Evolutionary conservation across 2,113 vertebrate genomes (phyloP), one percentile per base, ranked within the genome.

Genomic region (Ophthalmolycus amberensis): DNA sequence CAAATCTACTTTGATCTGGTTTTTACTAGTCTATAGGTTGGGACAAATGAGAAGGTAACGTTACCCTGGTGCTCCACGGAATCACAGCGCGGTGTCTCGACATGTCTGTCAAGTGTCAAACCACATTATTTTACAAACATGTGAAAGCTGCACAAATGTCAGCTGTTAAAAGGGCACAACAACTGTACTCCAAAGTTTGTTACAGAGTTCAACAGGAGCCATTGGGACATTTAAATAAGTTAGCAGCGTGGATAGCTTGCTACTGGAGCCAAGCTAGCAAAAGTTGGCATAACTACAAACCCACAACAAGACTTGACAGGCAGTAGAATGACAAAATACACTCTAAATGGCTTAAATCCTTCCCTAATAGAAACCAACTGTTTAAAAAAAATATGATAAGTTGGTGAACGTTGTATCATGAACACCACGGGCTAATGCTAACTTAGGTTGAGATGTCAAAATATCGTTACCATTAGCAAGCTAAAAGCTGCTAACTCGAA

Each of bases 1-100:
- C 94, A 99, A 95, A 93, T 99, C 98, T 94, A 99, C 98, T 96
- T 98, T 99, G 86, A 99, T 99, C 95, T 99, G 98, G 96, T 99
- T 99, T 97, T 98, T 99, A 97, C 97, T 99, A 69, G 98, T 99
- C 98, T 99, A 93, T 56, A 22, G 1, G 93, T 92, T 94, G 89
- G 93, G 91, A 94, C 93, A 95, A 60, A 77, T 3, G 87, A 94
- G 9, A 81, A 27, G 5, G 66, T 15, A 82, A 27, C 71, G 38
- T n/a, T 34, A 60, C 59, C 15, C 27, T 29, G 29, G 6, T 29
- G 58, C 46, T 5, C 3, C 5, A 38, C 9, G 46, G 9, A 42
- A 10, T 44, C 6, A 4, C 3, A n/a, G 10, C 0, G 7, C 38
- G 32, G 9, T 38, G 63, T 67, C 74, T 16, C 37, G 64, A 71